Evolutionary conservation across 2,888 invertebrate species (phyloP).

Genomic region (Cerastoderma edule): DNA sequence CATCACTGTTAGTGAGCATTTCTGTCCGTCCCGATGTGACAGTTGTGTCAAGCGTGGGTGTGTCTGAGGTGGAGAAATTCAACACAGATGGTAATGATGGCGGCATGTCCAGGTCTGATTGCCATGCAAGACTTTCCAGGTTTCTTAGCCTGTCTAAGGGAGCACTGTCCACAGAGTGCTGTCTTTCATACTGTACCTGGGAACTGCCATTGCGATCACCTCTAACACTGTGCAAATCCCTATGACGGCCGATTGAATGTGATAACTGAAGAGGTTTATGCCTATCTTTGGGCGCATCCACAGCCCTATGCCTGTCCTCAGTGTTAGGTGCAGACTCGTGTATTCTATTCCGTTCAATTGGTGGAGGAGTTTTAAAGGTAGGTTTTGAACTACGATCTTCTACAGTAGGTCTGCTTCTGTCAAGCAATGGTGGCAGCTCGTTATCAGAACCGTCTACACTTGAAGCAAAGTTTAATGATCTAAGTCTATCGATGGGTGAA

Average conservation of each 20-base stretch:
- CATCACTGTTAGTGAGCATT: conserved; percentile 48
- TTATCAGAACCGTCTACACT: conserved; percentile 21
- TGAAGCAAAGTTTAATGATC: conserved; percentile 52
- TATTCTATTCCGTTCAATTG: conserved; percentile 34
- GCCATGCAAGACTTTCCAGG: conserved; percentile 28
- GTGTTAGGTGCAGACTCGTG: conserved; percentile 26
- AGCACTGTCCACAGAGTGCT: conserved; percentile 57
- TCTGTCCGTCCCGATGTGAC: conserved; percentile 26
- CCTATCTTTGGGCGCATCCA: conserved; percentile 19
- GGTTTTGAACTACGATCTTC: background rate
- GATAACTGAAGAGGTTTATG: conserved; percentile 51
- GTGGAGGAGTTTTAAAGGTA: conserved; percentile 40
- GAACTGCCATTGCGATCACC: conserved; percentile 46
- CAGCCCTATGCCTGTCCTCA: conserved; percentile 38
- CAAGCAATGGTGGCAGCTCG: conserved; percentile 26
- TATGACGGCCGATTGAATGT: conserved; percentile 48
- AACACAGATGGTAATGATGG: conserved; percentile 54
- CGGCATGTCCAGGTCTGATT: conserved; percentile 52
- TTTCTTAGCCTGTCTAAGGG: conserved; percentile 51
- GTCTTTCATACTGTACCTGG: conserved; percentile 49
- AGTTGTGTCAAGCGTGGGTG: conserved; percentile 21
- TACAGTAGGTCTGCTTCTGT: conserved; percentile 21
- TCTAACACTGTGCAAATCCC: conserved; percentile 23
- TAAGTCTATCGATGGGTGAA: conserved; percentile 52
- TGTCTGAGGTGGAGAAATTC: conserved; percentile 18